Percentiles rank a stretch among this genome's conserved stretches.
Conservation (phyloP, 2,888 invertebrate species). For the Synanthedon myopaeformis region DNA sequence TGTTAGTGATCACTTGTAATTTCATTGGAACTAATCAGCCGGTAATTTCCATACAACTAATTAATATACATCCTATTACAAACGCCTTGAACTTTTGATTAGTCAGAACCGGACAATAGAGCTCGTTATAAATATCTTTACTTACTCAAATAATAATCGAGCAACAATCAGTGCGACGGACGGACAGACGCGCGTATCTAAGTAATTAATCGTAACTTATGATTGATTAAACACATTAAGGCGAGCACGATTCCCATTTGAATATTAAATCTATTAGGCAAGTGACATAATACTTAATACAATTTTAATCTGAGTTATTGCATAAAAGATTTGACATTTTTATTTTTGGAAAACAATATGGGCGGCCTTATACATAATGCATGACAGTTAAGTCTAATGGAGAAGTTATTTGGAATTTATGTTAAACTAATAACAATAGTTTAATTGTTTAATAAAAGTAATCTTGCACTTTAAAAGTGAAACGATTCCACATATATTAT, state of each 20-base stretch:
- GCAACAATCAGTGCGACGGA: slow-evolving; percentile 40
- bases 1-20: slow-evolving; percentile 38
- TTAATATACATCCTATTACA: slow-evolving; percentile 60
- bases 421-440: slow-evolving; percentile 45
- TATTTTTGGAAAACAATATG: slow-evolving; percentile 59
- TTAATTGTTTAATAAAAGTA: slow-evolving; percentile 40
- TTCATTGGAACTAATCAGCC: slow-evolving; percentile 36
- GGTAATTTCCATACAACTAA: slow-evolving; percentile 52
- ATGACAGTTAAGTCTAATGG: slow-evolving; percentile 39
- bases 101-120: slow-evolving; percentile 55
- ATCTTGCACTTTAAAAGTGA: slow-evolving; percentile 1
- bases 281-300: slow-evolving; percentile 65
- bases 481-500: slow-evolving; percentile 4
- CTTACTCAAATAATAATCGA: slow-evolving; percentile 37
- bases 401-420: slow-evolving; percentile 50
- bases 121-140: slow-evolving; percentile 52
- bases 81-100: slow-evolving; percentile 63
- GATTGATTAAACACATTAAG: slow-evolving; percentile 69
- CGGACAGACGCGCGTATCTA: slow-evolving; percentile 52
- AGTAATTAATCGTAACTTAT: slow-evolving; percentile 67
- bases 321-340: slow-evolving; percentile 49
- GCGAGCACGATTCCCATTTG: slow-evolving; percentile 63
- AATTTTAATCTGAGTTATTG: slow-evolving; percentile 63
- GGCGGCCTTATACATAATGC: slow-evolving; percentile 49
- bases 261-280: slow-evolving; percentile 62